These are phyloP conservation scores for Episyrphus balteatus DNA, from an alignment of 1,140 invertebrate genomes.

Conservation along the genomic window DNA sequence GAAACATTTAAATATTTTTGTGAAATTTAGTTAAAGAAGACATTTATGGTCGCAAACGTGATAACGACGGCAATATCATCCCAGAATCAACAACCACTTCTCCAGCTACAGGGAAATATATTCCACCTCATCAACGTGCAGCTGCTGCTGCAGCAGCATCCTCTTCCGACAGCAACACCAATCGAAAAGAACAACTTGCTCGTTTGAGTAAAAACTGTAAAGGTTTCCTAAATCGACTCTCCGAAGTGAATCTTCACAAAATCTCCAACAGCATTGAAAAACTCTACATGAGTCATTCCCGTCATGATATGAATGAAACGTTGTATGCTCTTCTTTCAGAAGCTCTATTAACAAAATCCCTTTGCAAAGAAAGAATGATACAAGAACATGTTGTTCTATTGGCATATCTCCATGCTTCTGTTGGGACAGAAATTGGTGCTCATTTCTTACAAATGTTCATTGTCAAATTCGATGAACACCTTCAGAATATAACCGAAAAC, in stretches of 20 bases:
- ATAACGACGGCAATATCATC: slow-evolving; percentile 67
- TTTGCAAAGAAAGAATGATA: slow-evolving; percentile 66
- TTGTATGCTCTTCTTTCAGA: slow-evolving; percentile 58
- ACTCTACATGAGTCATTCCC: slow-evolving; percentile 62
- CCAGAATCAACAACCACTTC: slow-evolving; percentile 12
- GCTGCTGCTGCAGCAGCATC: slow-evolving; percentile 23
- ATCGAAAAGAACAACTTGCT: slow-evolving; percentile 46
- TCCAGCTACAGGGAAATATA: slow-evolving; percentile 46
- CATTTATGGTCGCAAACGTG: slow-evolving; percentile 81
- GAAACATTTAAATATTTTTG: too few species aligned
- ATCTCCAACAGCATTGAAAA: slow-evolving; percentile 63
- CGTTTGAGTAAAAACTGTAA: slow-evolving; percentile 69
- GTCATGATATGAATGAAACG: slow-evolving; percentile 72
- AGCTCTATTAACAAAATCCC: slow-evolving; percentile 47
- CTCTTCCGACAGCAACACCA: slow-evolving; percentile 38
- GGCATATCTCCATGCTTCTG: slow-evolving; percentile 76
- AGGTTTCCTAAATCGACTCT: slow-evolving; percentile 76
- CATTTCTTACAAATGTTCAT: slow-evolving; percentile 31
- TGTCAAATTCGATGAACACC: slow-evolving; percentile 46
- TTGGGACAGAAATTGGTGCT: slow-evolving; percentile 79
- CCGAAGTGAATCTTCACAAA: slow-evolving; percentile 77
- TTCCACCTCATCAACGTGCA: slow-evolving; percentile 68
- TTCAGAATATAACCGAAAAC: slow-evolving; percentile 31
- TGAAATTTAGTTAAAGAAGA: slow-evolving; percentile 61
- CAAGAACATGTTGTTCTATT: slow-evolving; percentile 77